Base-by-base conservation (phyloP, 2,113 vertebrate species). In the Gnathonemus longibarbis region DNA sequence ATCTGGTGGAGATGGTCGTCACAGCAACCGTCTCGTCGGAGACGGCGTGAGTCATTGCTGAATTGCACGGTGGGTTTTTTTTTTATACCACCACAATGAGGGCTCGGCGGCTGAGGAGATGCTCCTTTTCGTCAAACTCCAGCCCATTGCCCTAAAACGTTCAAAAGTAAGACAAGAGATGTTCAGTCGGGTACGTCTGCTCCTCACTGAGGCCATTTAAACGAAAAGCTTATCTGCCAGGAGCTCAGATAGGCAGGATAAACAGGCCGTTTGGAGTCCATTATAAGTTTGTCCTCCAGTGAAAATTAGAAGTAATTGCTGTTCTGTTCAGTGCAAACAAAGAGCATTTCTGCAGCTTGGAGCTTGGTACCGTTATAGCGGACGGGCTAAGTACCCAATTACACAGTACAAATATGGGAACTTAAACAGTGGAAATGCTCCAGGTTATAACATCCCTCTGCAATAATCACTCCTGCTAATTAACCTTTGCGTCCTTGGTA, bases 401-500 rank as follows among this genome's bases (percentile, higher is more conserved):
- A 86, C 45, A 15, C 24, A 50, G 48, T 48, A 48, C 84, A 86
- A 86, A 86, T 86, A 86, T 19, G 19, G 83, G 19, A 85, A 49
- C 83, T 86, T 86, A 86, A 80, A 80, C 45, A 27, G 24, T n/a
- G n/a, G 45, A 86, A 86, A 50, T 15, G 21, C 74, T 85, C 24
- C 19, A 85, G 83, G 83, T 85, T 86, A 49, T 50, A 48, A 86
- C n/a, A 27, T 27, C 3, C 10, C 45, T 48, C 45, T 49, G 46
- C 45, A 86, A 86, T 86, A 86, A 86, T 86, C 45, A 86, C 48
- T 86, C 48, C n/a, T 49, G n/a, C 84, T 49, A 86, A 86, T 86
- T 86, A 86, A 49, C 50, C 48, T 27, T 13, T 24, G 8, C 84
- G 2, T 80, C 46, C n/a, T 86, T n/a, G 46, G 46, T 86, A 48